Conservation (phyloP, 1,140 invertebrate species). For the Drosophila kanapiae region DNA sequence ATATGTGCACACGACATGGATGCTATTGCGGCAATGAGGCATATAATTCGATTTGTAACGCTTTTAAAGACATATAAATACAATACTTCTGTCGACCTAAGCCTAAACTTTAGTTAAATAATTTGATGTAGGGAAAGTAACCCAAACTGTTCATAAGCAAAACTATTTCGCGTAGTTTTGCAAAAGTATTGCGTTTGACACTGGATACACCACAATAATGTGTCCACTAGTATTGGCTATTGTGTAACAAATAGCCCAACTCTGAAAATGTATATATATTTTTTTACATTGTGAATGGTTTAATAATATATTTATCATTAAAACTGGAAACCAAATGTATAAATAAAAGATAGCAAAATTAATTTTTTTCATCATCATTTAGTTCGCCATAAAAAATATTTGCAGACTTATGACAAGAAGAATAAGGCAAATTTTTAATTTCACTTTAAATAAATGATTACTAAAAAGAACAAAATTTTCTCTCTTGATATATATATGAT, state of each 20-base stretch:
- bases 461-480: not conserved
- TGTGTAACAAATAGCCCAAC: too few relatives aligned
- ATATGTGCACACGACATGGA: too few relatives aligned
- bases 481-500: too few relatives aligned
- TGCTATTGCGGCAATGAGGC: slow-evolving; percentile 19
- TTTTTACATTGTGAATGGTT: too few relatives aligned
- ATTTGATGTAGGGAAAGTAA: not conserved
- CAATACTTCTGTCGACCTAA: slow-evolving; percentile 21
- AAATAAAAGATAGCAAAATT: not conserved
- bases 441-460: too few relatives aligned
- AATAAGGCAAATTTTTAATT: too few relatives aligned
- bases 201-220: too few relatives aligned
- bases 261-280: too few relatives aligned
- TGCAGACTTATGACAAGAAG: not conserved
- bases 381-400: not conserved
- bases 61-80: slow-evolving; percentile 47
- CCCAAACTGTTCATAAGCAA: not conserved
- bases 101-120: not conserved
- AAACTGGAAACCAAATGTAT: not conserved
- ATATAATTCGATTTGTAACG: slow-evolving; percentile 49
- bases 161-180: not conserved
- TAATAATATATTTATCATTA: not conserved
- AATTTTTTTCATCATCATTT: not conserved
- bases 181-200: too few relatives aligned
- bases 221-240: too few relatives aligned